Percentiles rank a stretch among this genome's conserved stretches.
These are phyloP conservation scores for Trogon melanurus DNA, from an alignment of 2,113 vertebrate genomes.

Conservation along the genomic window DNA sequence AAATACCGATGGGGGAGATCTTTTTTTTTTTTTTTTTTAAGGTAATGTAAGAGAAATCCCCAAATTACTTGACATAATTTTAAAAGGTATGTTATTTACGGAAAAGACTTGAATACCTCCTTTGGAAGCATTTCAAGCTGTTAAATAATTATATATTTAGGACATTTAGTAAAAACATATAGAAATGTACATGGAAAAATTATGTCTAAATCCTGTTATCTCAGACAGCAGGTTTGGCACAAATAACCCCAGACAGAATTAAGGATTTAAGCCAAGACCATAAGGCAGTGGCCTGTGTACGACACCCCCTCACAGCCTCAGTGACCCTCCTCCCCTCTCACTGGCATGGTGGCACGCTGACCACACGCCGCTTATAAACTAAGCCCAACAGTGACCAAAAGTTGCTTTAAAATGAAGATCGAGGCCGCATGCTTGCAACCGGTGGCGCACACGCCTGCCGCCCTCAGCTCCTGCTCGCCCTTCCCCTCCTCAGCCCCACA, in stretches of 20 bases:
- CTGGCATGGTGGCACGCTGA: rapidly evolving
- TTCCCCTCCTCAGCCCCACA: background rate
- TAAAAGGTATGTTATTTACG: background rate
- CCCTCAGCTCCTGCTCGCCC: background rate
- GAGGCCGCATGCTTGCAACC: rapidly evolving
- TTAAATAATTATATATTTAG: conserved; percentile 46
- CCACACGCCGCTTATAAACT: rapidly evolving
- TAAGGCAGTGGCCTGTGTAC: background rate
- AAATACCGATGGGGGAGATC: background rate
- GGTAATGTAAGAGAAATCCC: background rate
- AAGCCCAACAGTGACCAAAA: background rate
- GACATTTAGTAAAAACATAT: background rate
- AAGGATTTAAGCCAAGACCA: background rate
- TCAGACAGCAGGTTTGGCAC: background rate
- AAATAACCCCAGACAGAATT: background rate
- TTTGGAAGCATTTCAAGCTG: conserved; percentile 22
- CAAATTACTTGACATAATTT: background rate
- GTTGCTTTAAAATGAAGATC: rapidly evolving
- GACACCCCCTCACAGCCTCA: background rate
- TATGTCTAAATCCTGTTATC: background rate
- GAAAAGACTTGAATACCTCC: background rate
- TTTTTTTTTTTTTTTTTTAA: background rate
- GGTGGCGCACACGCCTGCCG: rapidly evolving
- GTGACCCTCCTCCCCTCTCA: background rate
- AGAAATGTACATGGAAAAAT: background rate